Evolutionary conservation across 2,113 vertebrate species (phyloP), one percentile per base, ranked within the genome.

Genomic region (Chaetorhynchus papuensis): DNA sequence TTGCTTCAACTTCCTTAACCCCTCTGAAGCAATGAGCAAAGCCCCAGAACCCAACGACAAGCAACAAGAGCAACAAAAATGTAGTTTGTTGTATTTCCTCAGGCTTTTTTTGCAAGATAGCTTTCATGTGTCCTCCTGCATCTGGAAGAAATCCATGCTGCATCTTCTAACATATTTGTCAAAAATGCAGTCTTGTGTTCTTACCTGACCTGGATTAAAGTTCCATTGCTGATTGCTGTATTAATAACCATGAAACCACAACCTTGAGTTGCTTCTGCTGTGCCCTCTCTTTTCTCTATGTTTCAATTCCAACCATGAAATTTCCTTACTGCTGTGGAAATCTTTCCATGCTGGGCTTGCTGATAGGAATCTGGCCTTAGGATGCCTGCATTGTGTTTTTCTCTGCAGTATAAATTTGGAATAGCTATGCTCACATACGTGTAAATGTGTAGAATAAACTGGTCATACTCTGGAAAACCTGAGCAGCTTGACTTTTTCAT

Each of bases 351-450:
- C 10, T 53, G 28, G 19, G 16, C 53, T 10, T 78, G 31, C 4
- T 66, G 28, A 39, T 33, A 82, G 35, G 19, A 71, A 79, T 37
- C 11, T 68, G 20, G n/a, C 17, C 14, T 75, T 31, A 42, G 21
- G 10, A 68, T 3, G 9, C 19, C 15, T 35, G 3, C 7, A 19
- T 37, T 19, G 10, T 31, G 7, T 53, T 91, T 13, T 75, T 71
- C 27, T 65, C 45, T 65, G n/a, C 12, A 13, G 9, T 31, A 15
- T 33, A 87, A 70, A 47, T 79, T 85, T 71, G 10, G 19, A 70
- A 64, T n/a, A 90, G 14, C 7, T 14, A 20, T 31, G 4, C 7
- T 64, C 1, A 1, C 1, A 3, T 33, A 39, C 56, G 26, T 15
- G n/a, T 37, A 89, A 80, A 83, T 1, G 0, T 3, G 2, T 24